Conservation (phyloP, 2,888 invertebrate species). For the Pachycephus smyrnensis region DNA sequence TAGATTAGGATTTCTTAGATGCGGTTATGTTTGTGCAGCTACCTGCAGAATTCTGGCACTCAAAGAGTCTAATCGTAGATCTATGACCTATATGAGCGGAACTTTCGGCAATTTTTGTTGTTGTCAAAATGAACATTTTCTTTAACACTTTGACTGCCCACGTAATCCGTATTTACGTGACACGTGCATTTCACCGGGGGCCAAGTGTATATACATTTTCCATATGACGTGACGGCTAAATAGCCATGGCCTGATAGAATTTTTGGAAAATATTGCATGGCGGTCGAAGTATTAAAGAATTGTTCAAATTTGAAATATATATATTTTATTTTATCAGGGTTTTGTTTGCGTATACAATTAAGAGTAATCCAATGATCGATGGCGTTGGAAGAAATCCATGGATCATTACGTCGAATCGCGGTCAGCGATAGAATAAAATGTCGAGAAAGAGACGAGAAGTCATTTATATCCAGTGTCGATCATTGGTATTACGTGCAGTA, state of each 20-base stretch:
- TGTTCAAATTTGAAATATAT: not conserved
- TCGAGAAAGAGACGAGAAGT: conserved; percentile 19
- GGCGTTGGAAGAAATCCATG: not conserved
- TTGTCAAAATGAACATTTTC: fast-evolving
- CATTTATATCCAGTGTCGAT: conserved; percentile 49
- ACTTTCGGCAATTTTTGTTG: not conserved
- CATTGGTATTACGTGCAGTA: conserved; percentile 48
- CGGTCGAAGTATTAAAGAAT: not conserved
- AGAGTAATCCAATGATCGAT: not conserved
- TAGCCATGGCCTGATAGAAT: not conserved
- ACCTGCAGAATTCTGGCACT: not conserved
- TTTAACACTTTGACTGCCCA: not conserved
- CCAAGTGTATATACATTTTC: not conserved
- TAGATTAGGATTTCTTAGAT: not conserved
- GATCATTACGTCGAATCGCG: not conserved
- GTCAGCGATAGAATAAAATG: not conserved
- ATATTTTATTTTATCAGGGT: not conserved
- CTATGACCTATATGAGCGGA: not conserved
- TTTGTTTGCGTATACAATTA: not conserved
- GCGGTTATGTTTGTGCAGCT: not conserved
- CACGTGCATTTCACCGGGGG: not conserved
- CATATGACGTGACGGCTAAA: not conserved
- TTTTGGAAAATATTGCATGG: not conserved
- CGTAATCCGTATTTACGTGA: no score
- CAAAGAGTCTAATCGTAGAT: not conserved